These are phyloP conservation scores for Catharus fuscescens DNA, from an alignment of 2,113 vertebrate species.

Conservation along the genomic window DNA sequence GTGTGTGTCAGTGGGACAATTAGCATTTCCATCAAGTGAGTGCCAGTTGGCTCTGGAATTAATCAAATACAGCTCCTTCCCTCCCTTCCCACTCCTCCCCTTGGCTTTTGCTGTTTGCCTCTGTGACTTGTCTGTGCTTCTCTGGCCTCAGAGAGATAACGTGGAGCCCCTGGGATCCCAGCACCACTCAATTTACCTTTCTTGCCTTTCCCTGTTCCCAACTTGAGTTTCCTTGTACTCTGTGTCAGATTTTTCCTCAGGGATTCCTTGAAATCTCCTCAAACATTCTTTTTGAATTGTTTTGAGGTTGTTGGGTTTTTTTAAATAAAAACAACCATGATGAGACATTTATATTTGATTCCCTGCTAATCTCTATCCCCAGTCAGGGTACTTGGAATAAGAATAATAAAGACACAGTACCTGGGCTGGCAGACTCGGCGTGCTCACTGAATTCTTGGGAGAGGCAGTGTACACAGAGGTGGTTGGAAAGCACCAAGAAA, in stretches of 20 bases:
- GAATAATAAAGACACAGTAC: background rate
- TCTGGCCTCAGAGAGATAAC: background rate
- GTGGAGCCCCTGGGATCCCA: background rate
- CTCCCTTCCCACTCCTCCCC: constrained; percentile 36
- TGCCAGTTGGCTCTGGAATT: constrained; percentile 37
- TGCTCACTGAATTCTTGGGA: fast-evolving
- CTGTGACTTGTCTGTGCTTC: background rate
- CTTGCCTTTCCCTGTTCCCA: background rate
- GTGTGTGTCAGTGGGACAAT: constrained; percentile 27
- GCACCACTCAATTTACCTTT: background rate
- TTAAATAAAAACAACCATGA: fast-evolving
- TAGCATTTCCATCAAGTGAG: constrained; percentile 29
- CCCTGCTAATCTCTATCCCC: background rate
- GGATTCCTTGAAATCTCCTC: background rate
- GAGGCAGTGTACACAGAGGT: background rate
- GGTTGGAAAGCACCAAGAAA: background rate
- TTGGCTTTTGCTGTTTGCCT: background rate
- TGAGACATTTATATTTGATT: background rate
- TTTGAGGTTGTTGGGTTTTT: background rate
- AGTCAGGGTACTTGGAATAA: background rate
- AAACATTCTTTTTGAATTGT: background rate
- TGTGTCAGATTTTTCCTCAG: background rate
- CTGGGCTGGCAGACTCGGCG: background rate
- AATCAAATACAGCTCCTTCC: background rate
- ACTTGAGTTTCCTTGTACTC: fast-evolving